A percentile compares a stretch with the other conserved stretches of the same genome.
These are phyloP conservation scores for Paracyclopina nana DNA, from an alignment of 1,140 invertebrate genomes.

Conservation along the genomic window DNA sequence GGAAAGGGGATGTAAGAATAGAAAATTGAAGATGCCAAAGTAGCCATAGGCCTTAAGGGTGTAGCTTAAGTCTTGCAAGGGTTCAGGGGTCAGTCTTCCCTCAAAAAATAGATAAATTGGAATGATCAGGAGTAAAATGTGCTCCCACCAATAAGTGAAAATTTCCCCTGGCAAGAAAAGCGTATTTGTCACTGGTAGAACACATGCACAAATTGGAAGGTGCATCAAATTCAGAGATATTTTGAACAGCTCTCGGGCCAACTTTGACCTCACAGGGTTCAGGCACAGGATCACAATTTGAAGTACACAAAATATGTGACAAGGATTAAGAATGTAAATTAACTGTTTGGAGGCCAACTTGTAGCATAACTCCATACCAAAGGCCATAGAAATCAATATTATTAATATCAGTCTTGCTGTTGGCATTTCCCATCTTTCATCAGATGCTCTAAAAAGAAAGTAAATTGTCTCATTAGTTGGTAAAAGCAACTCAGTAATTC, in stretches of 20 bases:
- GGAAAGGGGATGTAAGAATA: constrained; percentile 55
- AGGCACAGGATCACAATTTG: constrained; percentile 31
- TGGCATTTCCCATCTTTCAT: no score
- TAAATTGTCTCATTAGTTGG: no score
- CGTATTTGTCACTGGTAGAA: constrained; percentile 80
- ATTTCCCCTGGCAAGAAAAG: constrained; percentile 31
- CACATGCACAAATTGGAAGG: constrained; percentile 64
- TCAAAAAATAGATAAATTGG: constrained; percentile 18
- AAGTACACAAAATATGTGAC: constrained; percentile 68
- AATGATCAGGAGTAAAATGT: constrained; percentile 7
- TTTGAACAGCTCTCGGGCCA: constrained; percentile 24
- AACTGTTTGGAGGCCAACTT: constrained; percentile 71
- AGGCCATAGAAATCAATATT: no score
- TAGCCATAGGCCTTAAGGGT: constrained; percentile 53
- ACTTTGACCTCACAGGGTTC: background rate
- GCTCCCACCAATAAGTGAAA: constrained; percentile 9
- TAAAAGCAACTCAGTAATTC: no score
- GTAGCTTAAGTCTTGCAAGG: constrained; percentile 61
- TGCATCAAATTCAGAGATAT: constrained; percentile 75
- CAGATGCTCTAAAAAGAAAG: no score
- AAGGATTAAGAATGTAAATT: constrained; percentile 83
- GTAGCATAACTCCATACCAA: constrained; percentile 78
- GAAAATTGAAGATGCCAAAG: constrained; percentile 67
- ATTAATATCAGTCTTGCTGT: no score
- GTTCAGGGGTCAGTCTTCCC: constrained; percentile 60